Conservation (phyloP, 2,797 vertebrate species). For the Alectoris magna region DNA sequence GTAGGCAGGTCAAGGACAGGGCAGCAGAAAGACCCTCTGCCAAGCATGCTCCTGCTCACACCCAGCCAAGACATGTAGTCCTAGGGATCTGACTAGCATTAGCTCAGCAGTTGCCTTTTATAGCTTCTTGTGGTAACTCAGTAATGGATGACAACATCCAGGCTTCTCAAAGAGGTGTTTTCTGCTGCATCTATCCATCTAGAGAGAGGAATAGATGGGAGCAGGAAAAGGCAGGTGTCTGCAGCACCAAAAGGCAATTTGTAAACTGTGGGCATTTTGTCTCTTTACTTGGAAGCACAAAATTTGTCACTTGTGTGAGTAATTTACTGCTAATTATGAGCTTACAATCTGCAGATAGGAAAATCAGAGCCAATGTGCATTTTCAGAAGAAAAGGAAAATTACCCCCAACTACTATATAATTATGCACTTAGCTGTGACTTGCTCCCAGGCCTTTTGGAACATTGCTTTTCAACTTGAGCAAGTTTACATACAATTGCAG, state of each 20-base stretch:
- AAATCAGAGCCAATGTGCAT: slow-evolving; percentile 80
- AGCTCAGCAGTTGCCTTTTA: not conserved
- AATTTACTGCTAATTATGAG: slow-evolving; percentile 83
- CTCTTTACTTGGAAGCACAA: slow-evolving; percentile 84
- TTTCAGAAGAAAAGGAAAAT: slow-evolving; percentile 83
- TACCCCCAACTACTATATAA: slow-evolving; percentile 79
- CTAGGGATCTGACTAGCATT: not conserved
- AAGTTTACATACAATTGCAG: slow-evolving; percentile 58
- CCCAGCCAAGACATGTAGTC: not conserved
- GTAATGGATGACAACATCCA: not conserved
- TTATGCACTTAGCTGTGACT: slow-evolving; percentile 79
- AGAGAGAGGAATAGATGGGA: not conserved
- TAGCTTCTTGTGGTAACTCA: not conserved
- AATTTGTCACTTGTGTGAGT: slow-evolving; percentile 83
- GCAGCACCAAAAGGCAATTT: slow-evolving; percentile 73
- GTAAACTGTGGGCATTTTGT: slow-evolving; percentile 77
- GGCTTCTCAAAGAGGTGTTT: slow-evolving; percentile 2
- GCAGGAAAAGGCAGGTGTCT: slow-evolving; percentile 73
- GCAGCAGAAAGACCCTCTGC: not conserved
- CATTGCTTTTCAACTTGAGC: slow-evolving; percentile 46
- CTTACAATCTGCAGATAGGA: slow-evolving; percentile 82
- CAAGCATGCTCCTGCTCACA: not conserved
- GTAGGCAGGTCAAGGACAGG: not conserved
- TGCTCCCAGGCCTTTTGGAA: slow-evolving; percentile 72
- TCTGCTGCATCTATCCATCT: not conserved